A percentile compares a stretch with the other conserved stretches of the same genome.
phyloP scores from a whole-genome alignment of 2,888 invertebrate species.

The Anoncus sp. region DNA sequence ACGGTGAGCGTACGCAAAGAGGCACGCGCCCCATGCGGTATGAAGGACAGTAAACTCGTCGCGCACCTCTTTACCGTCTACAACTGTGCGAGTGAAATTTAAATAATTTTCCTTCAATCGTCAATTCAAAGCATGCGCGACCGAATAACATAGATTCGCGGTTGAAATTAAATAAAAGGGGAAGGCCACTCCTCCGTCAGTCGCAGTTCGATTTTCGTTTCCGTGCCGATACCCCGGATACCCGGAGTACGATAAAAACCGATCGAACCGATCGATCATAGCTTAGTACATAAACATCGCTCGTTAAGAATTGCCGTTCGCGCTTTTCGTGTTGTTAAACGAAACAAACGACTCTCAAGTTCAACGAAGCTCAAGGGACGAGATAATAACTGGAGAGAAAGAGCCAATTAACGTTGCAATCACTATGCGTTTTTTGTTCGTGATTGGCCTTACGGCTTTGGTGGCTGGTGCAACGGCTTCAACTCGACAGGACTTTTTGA shows the following conservation, averaged over 20 bases:
- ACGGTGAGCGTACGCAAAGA: constrained; percentile 31
- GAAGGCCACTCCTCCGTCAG: constrained; percentile 82
- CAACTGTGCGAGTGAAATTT: constrained; percentile 80
- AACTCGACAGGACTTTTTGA: constrained; percentile 76
- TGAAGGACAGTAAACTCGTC: constrained; percentile 36
- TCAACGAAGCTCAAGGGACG: constrained; percentile 17
- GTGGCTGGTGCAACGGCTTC: constrained; percentile 84
- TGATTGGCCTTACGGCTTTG: constrained; percentile 83
- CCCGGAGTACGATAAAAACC: constrained; percentile 59
- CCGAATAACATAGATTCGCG: constrained; percentile 82
- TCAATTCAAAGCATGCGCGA: constrained; percentile 81
- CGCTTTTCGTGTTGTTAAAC: constrained; percentile 32
- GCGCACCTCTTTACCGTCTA: constrained; percentile 59
- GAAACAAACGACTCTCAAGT: constrained; percentile 26
- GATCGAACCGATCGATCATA: constrained; percentile 68
- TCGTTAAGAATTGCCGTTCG: constrained; percentile 35
- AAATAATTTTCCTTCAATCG: constrained; percentile 82
- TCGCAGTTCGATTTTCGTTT: constrained; percentile 83
- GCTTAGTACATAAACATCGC: constrained; percentile 30
- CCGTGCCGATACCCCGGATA: constrained; percentile 74
- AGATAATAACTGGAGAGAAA: neutral
- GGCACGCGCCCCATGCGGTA: constrained; percentile 52
- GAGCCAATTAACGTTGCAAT: neutral
- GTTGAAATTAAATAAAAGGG: constrained; percentile 82
- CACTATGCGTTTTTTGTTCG: constrained; percentile 73